Evolutionary conservation across 1,140 invertebrate species (phyloP).

Genomic region (Temnothorax longispinosus): DNA sequence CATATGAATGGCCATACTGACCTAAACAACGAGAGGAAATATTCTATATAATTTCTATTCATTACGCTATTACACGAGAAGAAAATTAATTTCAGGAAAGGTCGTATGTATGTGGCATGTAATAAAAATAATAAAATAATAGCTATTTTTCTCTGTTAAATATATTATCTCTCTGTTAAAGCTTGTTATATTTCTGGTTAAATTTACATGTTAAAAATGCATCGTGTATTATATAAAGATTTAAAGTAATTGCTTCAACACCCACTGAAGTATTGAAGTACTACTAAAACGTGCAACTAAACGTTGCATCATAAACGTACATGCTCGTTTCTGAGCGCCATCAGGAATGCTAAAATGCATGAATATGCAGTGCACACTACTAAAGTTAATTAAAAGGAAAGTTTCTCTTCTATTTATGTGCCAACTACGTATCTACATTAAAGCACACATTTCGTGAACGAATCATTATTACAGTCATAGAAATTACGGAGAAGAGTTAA

Average conservation of each 20-base stretch:
- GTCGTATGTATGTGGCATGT: not conserved
- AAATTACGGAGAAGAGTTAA: not conserved
- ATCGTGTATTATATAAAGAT: not conserved
- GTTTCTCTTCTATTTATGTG: constrained; percentile 20
- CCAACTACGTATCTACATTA: not conserved
- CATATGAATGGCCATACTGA: constrained; percentile 80
- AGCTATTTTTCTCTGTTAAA: not conserved
- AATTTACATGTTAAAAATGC: not conserved
- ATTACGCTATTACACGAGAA: not conserved
- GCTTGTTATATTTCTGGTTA: not conserved
- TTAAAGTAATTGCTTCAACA: not conserved
- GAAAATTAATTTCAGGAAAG: not conserved
- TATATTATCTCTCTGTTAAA: not conserved
- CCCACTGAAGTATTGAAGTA: not conserved
- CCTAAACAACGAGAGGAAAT: constrained; percentile 65
- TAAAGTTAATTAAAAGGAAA: constrained; percentile 51
- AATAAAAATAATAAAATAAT: not conserved
- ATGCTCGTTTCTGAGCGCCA: not conserved
- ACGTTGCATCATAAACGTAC: constrained; percentile 8
- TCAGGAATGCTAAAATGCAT: constrained; percentile 21
- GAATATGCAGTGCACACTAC: constrained; percentile 32
- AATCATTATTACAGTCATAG: constrained; percentile 21
- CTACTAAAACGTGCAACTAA: not conserved
- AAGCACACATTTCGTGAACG: not conserved
- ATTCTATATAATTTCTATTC: not conserved